A percentile compares a stretch with the other conserved stretches of the same genome.
phyloP scores from a whole-genome alignment of 1,140 invertebrate genomes.

The Trichonephila clavata region DNA sequence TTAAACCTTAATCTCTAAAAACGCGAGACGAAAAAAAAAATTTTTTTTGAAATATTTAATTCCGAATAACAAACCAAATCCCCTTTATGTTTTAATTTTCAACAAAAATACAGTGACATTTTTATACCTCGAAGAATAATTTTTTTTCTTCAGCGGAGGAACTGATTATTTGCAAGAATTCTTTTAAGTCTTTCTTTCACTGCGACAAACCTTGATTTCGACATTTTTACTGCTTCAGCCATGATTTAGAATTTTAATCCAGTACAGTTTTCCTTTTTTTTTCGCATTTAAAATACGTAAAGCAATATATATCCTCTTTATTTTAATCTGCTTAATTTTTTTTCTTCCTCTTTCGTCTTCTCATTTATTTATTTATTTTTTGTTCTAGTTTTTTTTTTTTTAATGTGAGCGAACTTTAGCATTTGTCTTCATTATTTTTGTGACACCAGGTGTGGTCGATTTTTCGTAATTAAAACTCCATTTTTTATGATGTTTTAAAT shows the following conservation, averaged over 20 bases:
- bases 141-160: neutral
- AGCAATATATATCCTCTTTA: slow-evolving; percentile 31
- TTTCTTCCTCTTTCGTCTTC: too few relatives aligned
- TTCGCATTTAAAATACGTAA: neutral
- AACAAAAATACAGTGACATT: neutral
- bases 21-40: neutral
- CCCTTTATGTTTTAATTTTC: neutral
- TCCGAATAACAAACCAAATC: slow-evolving; percentile 5
- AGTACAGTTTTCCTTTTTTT: neutral
- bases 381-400: too few relatives aligned
- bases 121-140: neutral
- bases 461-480: slow-evolving; percentile 32
- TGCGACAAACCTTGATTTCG: slow-evolving; percentile 18
- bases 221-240: slow-evolving; percentile 5
- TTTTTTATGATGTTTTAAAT: slow-evolving; percentile 11
- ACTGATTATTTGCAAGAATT: slow-evolving; percentile 44
- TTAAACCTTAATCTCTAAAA: neutral
- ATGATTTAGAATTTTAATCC: slow-evolving; percentile 54
- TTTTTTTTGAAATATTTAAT: neutral
- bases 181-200: neutral
- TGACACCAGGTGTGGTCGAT: slow-evolving; percentile 46
- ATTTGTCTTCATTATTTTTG: slow-evolving; percentile 49
- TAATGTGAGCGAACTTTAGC: neutral
- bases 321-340: slow-evolving; percentile 45
- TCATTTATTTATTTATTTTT: neutral